phyloP scores from a whole-genome alignment of 2,113 vertebrate species.

The Bostrychus sinensis region DNA sequence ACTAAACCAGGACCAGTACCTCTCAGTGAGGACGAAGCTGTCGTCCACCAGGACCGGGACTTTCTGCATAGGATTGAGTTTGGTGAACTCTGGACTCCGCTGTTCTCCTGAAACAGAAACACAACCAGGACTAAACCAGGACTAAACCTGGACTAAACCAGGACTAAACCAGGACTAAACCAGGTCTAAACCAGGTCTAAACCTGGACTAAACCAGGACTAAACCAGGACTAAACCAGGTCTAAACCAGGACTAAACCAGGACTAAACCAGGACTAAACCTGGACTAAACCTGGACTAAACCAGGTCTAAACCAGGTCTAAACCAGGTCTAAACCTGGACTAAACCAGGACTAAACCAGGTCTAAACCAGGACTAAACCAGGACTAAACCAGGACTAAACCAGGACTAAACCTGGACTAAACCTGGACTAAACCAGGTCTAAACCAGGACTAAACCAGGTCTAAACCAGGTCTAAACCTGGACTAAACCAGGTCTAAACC shows the following conservation, averaged over 20 bases:
- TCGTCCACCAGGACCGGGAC: constrained; percentile 77
- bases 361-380: not conserved
- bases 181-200: no score
- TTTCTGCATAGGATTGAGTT: constrained; percentile 79
- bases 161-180: not conserved
- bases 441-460: not conserved
- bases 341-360: not conserved
- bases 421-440: no score
- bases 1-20: constrained; percentile 48
- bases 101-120: constrained; percentile 63
- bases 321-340: not conserved
- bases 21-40: constrained; percentile 79
- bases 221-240: not conserved
- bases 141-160: not conserved
- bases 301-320: not conserved
- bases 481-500: not conserved
- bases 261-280: not conserved
- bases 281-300: not conserved
- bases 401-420: not conserved
- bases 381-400: not conserved
- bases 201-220: not conserved
- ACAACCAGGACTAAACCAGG: no score
- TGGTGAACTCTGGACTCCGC: constrained; percentile 66
- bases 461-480: not conserved
- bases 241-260: not conserved